Conservation (phyloP, 1,140 invertebrate species). For the Drosophila pruinosa region DNA sequence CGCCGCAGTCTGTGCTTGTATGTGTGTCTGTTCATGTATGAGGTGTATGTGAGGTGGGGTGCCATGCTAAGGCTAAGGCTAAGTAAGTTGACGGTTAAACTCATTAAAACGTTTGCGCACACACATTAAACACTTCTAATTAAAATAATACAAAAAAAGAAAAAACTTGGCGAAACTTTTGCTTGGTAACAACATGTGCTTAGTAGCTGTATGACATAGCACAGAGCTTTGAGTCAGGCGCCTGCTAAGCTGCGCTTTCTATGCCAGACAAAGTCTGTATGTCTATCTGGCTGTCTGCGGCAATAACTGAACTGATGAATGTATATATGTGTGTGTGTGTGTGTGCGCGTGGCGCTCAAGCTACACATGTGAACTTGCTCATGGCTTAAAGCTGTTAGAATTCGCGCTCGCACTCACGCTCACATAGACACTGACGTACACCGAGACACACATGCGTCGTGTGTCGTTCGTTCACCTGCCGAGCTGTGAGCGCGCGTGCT, state of each 20-base stretch:
- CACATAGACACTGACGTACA: neutral
- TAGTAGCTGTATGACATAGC: constrained; percentile 38
- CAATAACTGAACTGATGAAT: neutral
- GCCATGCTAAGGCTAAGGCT: neutral
- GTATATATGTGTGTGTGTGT: constrained; percentile 5
- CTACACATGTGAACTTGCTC: constrained; percentile 14
- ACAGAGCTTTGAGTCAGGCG: constrained; percentile 19
- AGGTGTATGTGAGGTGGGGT: neutral
- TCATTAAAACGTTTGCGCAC: constrained; percentile 29
- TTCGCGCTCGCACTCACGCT: neutral
- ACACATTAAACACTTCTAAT: constrained; percentile 8
- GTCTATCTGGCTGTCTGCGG: neutral
- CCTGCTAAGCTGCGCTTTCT: constrained; percentile 26
- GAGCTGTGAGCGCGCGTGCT: neutral
- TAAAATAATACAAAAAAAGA: neutral
- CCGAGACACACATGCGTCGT: constrained; percentile 25
- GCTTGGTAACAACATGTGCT: constrained; percentile 35
- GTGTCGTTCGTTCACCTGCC: constrained; percentile 49
- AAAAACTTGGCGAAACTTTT: constrained; percentile 4
- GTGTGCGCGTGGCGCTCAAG: constrained; percentile 43
- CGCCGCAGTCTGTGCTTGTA: neutral
- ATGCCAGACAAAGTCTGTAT: neutral
- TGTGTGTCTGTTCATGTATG: neutral
- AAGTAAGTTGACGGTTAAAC: constrained; percentile 20
- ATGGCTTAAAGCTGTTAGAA: constrained; percentile 30